These are phyloP conservation scores for Staurois parvus DNA, from an alignment of 2,797 vertebrate species.

Conservation along the genomic window DNA sequence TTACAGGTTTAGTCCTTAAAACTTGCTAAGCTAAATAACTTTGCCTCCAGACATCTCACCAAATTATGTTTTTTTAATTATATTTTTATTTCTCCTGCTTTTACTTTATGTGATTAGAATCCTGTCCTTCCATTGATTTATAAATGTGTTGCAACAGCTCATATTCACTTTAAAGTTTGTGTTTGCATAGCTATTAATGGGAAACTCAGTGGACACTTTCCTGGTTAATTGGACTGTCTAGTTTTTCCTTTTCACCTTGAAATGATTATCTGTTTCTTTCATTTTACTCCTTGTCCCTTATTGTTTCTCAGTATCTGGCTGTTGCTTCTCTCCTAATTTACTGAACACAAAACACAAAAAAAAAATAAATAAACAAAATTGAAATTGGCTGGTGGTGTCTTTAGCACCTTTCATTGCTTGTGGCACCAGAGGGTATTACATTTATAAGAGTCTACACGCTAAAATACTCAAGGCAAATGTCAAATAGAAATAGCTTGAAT, in stretches of 20 bases:
- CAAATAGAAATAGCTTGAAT: slow-evolving; percentile 15
- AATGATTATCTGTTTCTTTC: slow-evolving; percentile 35
- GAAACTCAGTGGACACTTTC: slow-evolving; percentile 32
- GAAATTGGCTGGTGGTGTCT: slow-evolving; percentile 22
- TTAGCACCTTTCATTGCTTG: slow-evolving; percentile 26
- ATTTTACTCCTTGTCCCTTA: slow-evolving; percentile 26
- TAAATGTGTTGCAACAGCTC: background rate
- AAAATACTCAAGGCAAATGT: slow-evolving; percentile 35
- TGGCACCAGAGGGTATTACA: slow-evolving; percentile 33
- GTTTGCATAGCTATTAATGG: slow-evolving; percentile 29
- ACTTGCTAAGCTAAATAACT: background rate
- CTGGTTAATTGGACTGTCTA: slow-evolving; percentile 26
- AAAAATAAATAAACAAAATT: slow-evolving; percentile 41
- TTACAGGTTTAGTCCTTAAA: too few species aligned
- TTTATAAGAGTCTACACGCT: slow-evolving; percentile 37
- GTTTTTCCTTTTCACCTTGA: slow-evolving; percentile 21
- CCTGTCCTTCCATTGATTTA: background rate
- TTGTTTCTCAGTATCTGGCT: slow-evolving; percentile 20
- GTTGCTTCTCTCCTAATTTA: slow-evolving; percentile 33
- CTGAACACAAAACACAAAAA: slow-evolving; percentile 18
- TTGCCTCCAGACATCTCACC: background rate
- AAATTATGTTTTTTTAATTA: background rate
- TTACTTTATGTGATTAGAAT: slow-evolving; percentile 3
- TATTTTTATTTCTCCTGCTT: background rate
- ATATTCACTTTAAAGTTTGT: slow-evolving; percentile 31